Base-by-base conservation (phyloP, 2,113 vertebrate species). In the Sakesphorus luctuosus region DNA sequence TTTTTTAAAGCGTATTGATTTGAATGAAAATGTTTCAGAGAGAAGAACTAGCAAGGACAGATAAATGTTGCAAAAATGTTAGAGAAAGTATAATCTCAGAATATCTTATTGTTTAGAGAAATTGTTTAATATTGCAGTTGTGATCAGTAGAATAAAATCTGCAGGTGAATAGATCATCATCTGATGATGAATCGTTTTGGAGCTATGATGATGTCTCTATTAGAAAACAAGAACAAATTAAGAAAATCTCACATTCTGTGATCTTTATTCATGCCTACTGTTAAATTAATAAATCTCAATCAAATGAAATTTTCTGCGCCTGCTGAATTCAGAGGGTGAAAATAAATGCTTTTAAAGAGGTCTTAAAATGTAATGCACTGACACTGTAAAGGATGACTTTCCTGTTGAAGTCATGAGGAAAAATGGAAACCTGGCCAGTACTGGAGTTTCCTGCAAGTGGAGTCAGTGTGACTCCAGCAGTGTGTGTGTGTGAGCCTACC, bases 231-330 rank as follows among this genome's bases (percentile, higher is more conserved):
- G 74, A 84, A 17, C 14, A 84, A 74, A 62, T 58, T 53, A 50
- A 6, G 28, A 59, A 72, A 66, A 61, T 35, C 25, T 83, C 19
- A 17, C 50, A 59, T 53, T 77, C 38, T 61, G 10, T 65, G 33
- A 49, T 75, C 26, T 67, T 82, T 47, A 44, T 23, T 78, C 84
- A 56, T 71, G 35, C 52, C 91, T 80, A 62, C 46, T 59, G 18
- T 65, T 90, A 74, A 90, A 89, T 95, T 74, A 87, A 75, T 87
- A 85, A 80, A 58, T 38, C 86, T 47, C 56, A 71, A 52, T 71
- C 50, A 66, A 86, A 71, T 12, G 25, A 90, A 40, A 66, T 6
- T 18, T 74, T 52, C 67, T 71, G 19, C 24, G 95, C 28, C 61
- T 69, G 79, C 55, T 88, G 78, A 67, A 91, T 93, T 94, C 61